Percentiles rank a stretch among this genome's conserved stretches.
phyloP scores from a whole-genome alignment of 2,888 invertebrate species.

The Rapana venosa region DNA sequence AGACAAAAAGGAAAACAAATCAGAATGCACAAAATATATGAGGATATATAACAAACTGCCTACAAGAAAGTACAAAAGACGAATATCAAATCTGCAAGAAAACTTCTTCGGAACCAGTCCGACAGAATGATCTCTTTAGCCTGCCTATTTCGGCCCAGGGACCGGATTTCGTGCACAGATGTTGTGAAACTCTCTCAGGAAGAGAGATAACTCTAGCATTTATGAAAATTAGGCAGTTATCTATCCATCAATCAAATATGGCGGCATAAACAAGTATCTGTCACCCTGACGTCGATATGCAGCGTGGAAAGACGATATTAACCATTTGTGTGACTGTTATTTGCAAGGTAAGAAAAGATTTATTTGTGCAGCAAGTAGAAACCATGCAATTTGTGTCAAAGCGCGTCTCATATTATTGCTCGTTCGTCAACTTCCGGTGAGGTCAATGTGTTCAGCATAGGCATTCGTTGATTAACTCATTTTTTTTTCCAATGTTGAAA shows the following conservation, averaged over 20 bases:
- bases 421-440: slow-evolving; percentile 18
- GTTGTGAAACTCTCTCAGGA: not conserved
- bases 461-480: not conserved
- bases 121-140: not conserved
- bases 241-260: slow-evolving; percentile 32
- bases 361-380: not conserved
- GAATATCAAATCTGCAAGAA: not conserved
- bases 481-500: not conserved
- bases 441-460: slow-evolving; percentile 23
- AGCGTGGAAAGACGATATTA: not conserved
- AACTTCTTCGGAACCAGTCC: not conserved
- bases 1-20: not conserved
- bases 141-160: not conserved
- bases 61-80: not conserved
- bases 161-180: not conserved
- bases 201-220: slow-evolving; percentile 21
- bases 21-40: not conserved
- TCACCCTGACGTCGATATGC: not conserved
- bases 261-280: slow-evolving; percentile 36
- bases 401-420: not conserved
- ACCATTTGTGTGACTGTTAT: not conserved
- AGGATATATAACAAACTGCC: not conserved
- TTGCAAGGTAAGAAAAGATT: not conserved
- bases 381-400: not conserved
- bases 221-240: slow-evolving; percentile 37